Percentiles rank a stretch among this genome's conserved stretches.
These are phyloP conservation scores for Misgurnus anguillicaudatus DNA, from an alignment of 2,113 vertebrate genomes.

Conservation along the genomic window DNA sequence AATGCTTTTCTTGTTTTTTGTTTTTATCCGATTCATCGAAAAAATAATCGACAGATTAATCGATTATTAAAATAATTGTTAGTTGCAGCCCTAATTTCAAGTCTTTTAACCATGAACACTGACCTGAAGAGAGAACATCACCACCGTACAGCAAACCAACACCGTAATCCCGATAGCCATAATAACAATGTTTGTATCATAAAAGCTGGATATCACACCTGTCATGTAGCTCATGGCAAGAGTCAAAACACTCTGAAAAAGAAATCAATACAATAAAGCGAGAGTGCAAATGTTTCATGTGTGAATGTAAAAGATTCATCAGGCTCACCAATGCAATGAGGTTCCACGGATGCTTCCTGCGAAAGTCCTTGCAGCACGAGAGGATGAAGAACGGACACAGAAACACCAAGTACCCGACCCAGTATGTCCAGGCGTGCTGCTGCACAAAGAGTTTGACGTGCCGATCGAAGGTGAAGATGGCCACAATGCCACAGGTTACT, in stretches of 20 bases:
- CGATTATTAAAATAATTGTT: too few species aligned
- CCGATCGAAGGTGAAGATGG: slow-evolving; percentile 86
- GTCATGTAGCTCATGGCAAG: slow-evolving; percentile 95
- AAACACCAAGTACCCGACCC: slow-evolving; percentile 88
- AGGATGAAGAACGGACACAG: slow-evolving; percentile 88
- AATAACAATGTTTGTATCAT: slow-evolving; percentile 87
- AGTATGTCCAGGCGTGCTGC: slow-evolving; percentile 88
- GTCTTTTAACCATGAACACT: slow-evolving; percentile 34
- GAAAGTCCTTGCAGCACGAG: slow-evolving; percentile 93
- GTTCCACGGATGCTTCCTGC: slow-evolving; percentile 94
- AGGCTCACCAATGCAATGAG: slow-evolving; percentile 84
- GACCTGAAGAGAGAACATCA: slow-evolving; percentile 96
- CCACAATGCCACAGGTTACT: slow-evolving; percentile 86
- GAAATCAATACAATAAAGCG: not conserved
- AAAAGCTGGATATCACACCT: slow-evolving; percentile 96
- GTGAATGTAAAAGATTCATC: too few species aligned
- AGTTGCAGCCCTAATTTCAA: too few species aligned
- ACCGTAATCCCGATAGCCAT: slow-evolving; percentile 94
- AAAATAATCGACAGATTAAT: too few species aligned
- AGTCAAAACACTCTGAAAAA: slow-evolving; percentile 84
- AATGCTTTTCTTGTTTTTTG: too few species aligned
- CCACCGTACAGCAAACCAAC: slow-evolving; percentile 89
- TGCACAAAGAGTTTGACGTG: slow-evolving; percentile 83
- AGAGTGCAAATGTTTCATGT: not conserved
- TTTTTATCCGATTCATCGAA: too few species aligned